Percentiles rank a stretch among this genome's conserved stretches.
phyloP scores from a whole-genome alignment of 2,113 vertebrate genomes.

The Acinonyx jubatus region DNA sequence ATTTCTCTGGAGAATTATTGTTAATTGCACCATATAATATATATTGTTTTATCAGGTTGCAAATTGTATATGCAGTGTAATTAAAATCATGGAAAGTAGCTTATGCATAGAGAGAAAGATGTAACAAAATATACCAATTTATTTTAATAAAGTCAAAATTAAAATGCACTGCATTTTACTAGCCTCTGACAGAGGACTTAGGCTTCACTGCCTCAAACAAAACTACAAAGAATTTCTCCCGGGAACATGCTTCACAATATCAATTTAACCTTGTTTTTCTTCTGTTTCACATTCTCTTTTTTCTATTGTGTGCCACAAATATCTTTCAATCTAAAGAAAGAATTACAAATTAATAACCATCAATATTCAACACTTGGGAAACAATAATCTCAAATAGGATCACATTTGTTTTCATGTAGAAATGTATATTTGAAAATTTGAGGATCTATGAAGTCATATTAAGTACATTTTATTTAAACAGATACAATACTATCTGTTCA shows the following conservation, averaged over 20 bases:
- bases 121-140: background rate
- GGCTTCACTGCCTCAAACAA: background rate
- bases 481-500: background rate
- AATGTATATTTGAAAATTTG: constrained; percentile 8
- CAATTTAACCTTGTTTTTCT: background rate
- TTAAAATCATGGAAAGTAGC: background rate
- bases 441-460: background rate
- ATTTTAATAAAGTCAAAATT: constrained; percentile 26
- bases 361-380: background rate
- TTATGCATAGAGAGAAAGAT: background rate
- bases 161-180: background rate
- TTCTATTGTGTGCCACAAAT: background rate
- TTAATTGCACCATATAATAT: background rate
- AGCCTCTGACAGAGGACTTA: background rate
- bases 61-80: background rate
- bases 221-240: background rate
- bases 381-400: background rate
- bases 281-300: background rate
- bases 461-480: constrained; percentile 2
- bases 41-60: background rate
- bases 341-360: background rate
- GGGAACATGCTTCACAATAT: background rate
- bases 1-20: background rate
- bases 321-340: background rate
- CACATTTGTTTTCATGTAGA: constrained; percentile 14